Evolutionary conservation across 2,888 invertebrate species (phyloP), one percentile per base, ranked within the genome.

Genomic region (Hydrotaea diabolus): DNA sequence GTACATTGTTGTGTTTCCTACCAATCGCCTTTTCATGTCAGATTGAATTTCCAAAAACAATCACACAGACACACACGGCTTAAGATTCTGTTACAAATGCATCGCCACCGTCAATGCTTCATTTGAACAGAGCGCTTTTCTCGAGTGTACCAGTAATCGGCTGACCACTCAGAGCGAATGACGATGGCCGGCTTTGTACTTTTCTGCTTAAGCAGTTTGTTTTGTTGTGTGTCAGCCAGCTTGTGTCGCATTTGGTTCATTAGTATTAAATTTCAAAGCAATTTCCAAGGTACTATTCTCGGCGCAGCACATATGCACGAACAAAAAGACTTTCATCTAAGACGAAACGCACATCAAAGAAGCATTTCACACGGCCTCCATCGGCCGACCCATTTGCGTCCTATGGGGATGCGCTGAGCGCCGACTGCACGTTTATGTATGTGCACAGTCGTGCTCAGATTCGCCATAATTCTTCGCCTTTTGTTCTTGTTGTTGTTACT

Each of bases 201-300:
- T 19, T 66, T 19, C 43, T 43, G 43, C 13, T 43, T 43, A 13
- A 69, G 46, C 39, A 19, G 23, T 59, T 59, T 57, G 57, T 57
- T 21, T 13, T 21, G 8, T 23, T 46, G 5, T 53, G 55, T 21
- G 19, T 36, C n/a, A n/a, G n/a, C n/a, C n/a, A n/a, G 5, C 11
- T 31, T 21, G 43, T 69, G 26, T 62, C 39, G 21, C 31, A 39
- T 82, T 81, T 77, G 72, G 5, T 11, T 21, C 49, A 62, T 26
- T 13, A 64, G 73, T 85, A 82, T 85, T 79, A 82, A 74, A 82
- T 85, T 81, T 82, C 82, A 85, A 85, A 85, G 85, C 46, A 53
- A 69, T 62, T 71, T 73, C 71, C 82, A 74, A 79, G 76, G 77
- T 77, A n/a, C n/a, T n/a, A 77, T 59, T 46, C 19, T 46, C 19